Base-by-base conservation (phyloP, 1,140 invertebrate genomes). In the Drosophila ogumai region DNA sequence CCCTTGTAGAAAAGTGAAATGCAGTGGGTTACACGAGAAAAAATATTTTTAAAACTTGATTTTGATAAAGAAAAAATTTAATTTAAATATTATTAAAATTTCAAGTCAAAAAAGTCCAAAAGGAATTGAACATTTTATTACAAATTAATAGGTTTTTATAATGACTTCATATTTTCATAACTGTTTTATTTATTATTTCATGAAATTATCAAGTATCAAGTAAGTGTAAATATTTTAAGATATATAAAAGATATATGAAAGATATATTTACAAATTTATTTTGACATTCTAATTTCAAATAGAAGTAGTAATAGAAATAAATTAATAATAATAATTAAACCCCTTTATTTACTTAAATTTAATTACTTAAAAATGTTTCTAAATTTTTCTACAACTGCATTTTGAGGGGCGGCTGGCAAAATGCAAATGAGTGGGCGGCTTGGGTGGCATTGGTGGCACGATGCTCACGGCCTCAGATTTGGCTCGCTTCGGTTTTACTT, bases 371-470 rank as follows among this genome's bases (percentile, higher is more conserved):
- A 34, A 31, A 17, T 6, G 25, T 12, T 2, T 1, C 6, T 6
- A 64, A 36, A 6, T 28, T 25, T 66, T 69, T 69, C 34, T 38
- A 5, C 22, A 32, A 67, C 66, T 69, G 66, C 38, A 69, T 17
- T 54, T 54, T 61, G 59, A 25, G 40, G 12, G 22, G 12, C 44
- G 15, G 44, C 55, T 60, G 74, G 15, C 43, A 34, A 74, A 79
- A 85, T 85, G 81, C 82, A 85, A 85, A 85, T 86, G 74, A 69
- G 75, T 85, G 79, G 66, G 55, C 63, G 64, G 55, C 34, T 28
- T 52, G 79, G 82, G 79, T 76, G 82, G 54, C 38, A 52, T 52
- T 72, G 84, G 75, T 74, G 84, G 79, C 34, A 41, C 60, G 36
- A 31, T 52, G 46, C 31, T 67, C 15, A 28, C 66, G 50, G 79